Conservation (phyloP, 1,140 invertebrate genomes). For the Ptiloglossa arizonensis region DNA sequence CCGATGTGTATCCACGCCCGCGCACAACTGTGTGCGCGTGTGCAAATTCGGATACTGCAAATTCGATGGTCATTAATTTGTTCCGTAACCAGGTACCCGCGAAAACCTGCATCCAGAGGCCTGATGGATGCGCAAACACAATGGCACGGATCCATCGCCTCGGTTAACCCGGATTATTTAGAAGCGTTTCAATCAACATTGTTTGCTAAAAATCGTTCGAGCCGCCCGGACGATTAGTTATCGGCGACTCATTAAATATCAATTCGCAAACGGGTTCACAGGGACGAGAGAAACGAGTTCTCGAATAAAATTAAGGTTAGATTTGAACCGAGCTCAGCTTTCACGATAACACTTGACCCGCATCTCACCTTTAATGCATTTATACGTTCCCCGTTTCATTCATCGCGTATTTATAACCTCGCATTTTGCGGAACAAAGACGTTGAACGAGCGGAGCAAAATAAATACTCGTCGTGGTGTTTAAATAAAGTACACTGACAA, state of each 20-base stretch:
- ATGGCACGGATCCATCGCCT: constrained; percentile 39
- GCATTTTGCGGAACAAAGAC: no score
- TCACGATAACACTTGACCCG: no score
- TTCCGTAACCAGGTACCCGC: constrained; percentile 54
- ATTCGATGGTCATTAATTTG: constrained; percentile 67
- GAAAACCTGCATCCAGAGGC: constrained; percentile 55
- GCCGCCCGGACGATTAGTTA: neutral
- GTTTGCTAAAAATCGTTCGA: constrained; percentile 21
- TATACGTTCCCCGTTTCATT: no score
- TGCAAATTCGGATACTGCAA: constrained; percentile 44
- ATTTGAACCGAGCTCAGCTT: no score
- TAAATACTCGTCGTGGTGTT: no score
- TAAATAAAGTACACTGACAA: no score
- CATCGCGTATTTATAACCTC: no score
- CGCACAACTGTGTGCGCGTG: neutral
- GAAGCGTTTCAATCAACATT: constrained; percentile 31
- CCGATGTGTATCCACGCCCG: neutral
- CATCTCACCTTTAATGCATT: no score
- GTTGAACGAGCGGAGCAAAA: no score
- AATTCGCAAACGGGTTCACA: neutral
- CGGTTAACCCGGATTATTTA: constrained; percentile 44
- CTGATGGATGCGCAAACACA: constrained; percentile 55
- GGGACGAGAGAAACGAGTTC: no score
- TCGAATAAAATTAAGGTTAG: no score
- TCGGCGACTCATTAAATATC: neutral